These are phyloP conservation scores for Salarias fasciatus DNA, from an alignment of 2,797 vertebrate genomes.

Conservation along the genomic window DNA sequence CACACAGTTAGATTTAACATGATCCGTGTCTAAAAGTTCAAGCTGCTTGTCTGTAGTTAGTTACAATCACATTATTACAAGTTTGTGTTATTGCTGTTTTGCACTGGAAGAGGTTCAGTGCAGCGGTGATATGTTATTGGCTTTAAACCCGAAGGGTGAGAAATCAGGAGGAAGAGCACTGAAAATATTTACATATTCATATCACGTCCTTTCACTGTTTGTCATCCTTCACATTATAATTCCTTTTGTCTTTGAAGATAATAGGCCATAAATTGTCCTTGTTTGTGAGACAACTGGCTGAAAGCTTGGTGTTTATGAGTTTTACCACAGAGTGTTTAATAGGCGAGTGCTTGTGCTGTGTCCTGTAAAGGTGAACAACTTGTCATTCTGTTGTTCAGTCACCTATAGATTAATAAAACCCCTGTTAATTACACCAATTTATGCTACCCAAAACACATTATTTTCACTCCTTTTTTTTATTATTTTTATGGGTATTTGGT, in stretches of 20 bases:
- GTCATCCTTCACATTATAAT: slow-evolving; percentile 82
- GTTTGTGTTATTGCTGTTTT: slow-evolving; percentile 55
- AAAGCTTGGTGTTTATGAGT: slow-evolving; percentile 80
- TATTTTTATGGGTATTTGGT: slow-evolving; percentile 12
- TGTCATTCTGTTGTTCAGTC: slow-evolving; percentile 59
- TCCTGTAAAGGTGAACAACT: slow-evolving; percentile 81
- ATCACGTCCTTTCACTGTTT: slow-evolving; percentile 76
- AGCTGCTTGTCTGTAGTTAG: slow-evolving; percentile 52
- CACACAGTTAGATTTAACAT: slow-evolving; percentile 53
- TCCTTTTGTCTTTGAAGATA: slow-evolving; percentile 84
- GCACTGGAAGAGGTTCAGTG: slow-evolving; percentile 47
- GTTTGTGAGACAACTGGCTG: slow-evolving; percentile 80
- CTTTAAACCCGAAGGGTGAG: slow-evolving; percentile 60
- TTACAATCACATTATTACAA: slow-evolving; percentile 62
- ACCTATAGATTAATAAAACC: slow-evolving; percentile 73
- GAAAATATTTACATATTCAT: slow-evolving; percentile 79
- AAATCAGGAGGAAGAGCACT: slow-evolving; percentile 54
- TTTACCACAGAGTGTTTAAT: slow-evolving; percentile 73
- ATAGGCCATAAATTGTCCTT: slow-evolving; percentile 85
- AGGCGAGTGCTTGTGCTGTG: slow-evolving; percentile 49
- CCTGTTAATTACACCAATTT: slow-evolving; percentile 78
- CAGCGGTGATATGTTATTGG: slow-evolving; percentile 65
- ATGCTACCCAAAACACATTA: slow-evolving; percentile 24
- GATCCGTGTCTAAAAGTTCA: slow-evolving; percentile 27
- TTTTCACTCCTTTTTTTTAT: slow-evolving; percentile 19